A percentile compares a stretch with the other conserved stretches of the same genome.
Conservation (phyloP, 2,888 invertebrate species). For the Phyllotreta cruciferae region DNA sequence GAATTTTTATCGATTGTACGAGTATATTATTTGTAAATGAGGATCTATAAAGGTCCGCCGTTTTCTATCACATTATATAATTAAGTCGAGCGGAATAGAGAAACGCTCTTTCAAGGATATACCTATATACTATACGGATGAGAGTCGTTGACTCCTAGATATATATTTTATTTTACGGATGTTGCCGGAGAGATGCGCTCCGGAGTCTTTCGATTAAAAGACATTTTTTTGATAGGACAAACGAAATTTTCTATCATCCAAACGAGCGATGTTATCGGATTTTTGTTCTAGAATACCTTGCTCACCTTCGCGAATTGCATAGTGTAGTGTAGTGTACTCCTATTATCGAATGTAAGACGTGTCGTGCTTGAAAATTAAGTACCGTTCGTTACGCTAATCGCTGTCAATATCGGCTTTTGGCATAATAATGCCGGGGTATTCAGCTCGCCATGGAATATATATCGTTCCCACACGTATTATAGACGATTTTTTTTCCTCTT, state of each 20-base stretch:
- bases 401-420: constrained; percentile 30
- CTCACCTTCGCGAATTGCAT: too few species aligned
- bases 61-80: constrained; percentile 32
- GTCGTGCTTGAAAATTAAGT: constrained; percentile 32
- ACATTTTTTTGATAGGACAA: too few species aligned
- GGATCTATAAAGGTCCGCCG: constrained; percentile 11
- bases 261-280: too few species aligned
- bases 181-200: constrained; percentile 13
- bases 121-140: too few species aligned
- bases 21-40: constrained; percentile 21
- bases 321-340: too few species aligned
- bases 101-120: constrained; percentile 46
- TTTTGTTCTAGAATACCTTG: too few species aligned
- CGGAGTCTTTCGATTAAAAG: too few species aligned
- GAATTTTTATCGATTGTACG: too few species aligned
- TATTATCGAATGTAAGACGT: background rate
- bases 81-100: constrained; percentile 36
- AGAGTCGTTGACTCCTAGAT: constrained; percentile 47
- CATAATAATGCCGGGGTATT: constrained; percentile 32
- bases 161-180: constrained; percentile 19
- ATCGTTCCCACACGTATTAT: constrained; percentile 20
- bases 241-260: too few species aligned
- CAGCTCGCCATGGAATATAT: background rate
- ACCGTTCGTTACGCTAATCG: constrained; percentile 37
- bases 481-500: constrained; percentile 11